These are phyloP conservation scores for Cylloceria caligata DNA, from an alignment of 2,888 invertebrate species.

Conservation along the genomic window DNA sequence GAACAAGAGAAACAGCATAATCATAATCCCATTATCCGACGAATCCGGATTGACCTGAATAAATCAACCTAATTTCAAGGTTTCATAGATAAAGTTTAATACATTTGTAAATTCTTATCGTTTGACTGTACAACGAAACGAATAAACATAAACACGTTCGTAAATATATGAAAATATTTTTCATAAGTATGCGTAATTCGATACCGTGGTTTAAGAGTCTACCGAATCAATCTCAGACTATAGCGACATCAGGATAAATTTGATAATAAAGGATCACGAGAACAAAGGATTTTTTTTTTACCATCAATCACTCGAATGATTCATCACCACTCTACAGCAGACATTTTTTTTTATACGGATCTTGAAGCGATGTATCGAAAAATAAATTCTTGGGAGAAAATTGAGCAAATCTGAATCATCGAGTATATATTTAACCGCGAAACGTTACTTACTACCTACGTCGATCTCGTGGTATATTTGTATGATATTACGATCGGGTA, in stretches of 20 bases:
- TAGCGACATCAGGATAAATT: too few species aligned
- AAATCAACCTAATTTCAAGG: neutral
- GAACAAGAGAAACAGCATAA: neutral
- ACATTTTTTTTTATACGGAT: too few species aligned
- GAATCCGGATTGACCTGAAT: neutral
- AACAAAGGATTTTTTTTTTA: too few species aligned
- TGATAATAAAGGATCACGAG: too few species aligned
- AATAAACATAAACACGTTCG: neutral
- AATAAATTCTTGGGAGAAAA: neutral
- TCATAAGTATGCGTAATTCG: neutral
- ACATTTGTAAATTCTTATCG: neutral
- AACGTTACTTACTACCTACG: neutral
- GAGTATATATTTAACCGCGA: constrained; percentile 21
- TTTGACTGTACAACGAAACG: neutral
- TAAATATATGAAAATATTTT: constrained; percentile 1
- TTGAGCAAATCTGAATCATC: constrained; percentile 19
- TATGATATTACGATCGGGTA: constrained; percentile 58
- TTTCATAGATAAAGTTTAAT: neutral
- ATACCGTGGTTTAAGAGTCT: neutral
- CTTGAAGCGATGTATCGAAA: too few species aligned
- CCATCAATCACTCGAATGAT: too few species aligned
- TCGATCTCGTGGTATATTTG: constrained; percentile 12
- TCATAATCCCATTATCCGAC: neutral
- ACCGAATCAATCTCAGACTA: too few species aligned
- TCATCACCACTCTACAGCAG: too few species aligned